Evolutionary conservation across 2,797 vertebrate genomes (phyloP).

Genomic region (Borostomias antarcticus): DNA sequence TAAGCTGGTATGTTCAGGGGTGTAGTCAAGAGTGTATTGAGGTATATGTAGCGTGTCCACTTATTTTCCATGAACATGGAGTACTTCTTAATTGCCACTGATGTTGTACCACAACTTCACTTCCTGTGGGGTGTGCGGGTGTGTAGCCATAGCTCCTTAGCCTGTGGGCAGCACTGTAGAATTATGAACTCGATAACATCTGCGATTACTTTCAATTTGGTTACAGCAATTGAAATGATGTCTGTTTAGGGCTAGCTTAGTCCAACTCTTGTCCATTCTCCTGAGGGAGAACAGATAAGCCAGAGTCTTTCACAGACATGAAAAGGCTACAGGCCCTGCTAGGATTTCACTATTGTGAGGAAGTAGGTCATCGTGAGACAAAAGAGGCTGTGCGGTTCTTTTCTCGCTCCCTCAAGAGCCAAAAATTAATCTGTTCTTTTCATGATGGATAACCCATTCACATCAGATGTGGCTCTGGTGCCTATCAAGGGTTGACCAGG

Average conservation of each 20-base stretch:
- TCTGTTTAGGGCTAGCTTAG: conserved; percentile 36
- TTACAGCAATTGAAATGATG: conserved; percentile 8
- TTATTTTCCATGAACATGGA: too few relatives aligned
- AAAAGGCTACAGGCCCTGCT: conserved; percentile 33
- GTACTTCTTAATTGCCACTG: too few relatives aligned
- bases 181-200: neutral
- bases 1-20: conserved; percentile 68
- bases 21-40: neutral
- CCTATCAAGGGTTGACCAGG: neutral
- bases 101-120: too few relatives aligned
- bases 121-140: too few relatives aligned
- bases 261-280: conserved; percentile 31
- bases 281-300: conserved; percentile 13
- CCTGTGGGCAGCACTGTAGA: neutral
- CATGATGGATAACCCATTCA: conserved; percentile 34
- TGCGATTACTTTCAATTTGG: neutral
- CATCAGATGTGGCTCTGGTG: conserved; percentile 15
- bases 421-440: conserved; percentile 38
- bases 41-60: neutral
- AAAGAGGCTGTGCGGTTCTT: conserved; percentile 23
- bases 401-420: conserved; percentile 30
- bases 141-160: neutral
- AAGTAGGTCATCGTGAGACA: conserved; percentile 58
- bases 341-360: conserved; percentile 44
- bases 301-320: conserved; percentile 28